Percentiles rank a stretch among this genome's conserved stretches.
Conservation (phyloP, 2,113 vertebrate species). For the Chrysochloris asiatica region DNA sequence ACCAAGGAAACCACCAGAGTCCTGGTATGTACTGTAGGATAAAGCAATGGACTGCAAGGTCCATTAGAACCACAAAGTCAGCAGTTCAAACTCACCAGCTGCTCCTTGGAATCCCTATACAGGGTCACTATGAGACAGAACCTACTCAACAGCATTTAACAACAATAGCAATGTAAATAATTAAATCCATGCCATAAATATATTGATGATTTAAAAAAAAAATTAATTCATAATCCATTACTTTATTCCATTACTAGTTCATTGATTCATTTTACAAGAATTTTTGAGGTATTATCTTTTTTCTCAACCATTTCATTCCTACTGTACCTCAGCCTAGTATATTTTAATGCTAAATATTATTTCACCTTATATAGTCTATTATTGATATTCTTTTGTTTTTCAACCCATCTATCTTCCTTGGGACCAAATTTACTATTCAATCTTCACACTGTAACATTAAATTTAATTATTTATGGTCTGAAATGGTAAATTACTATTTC, state of each 20-base stretch:
- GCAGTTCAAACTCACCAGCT: too few relatives aligned
- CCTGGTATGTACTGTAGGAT: too few relatives aligned
- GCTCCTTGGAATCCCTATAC: too few relatives aligned
- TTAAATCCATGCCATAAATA: background rate
- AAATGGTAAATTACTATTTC: slow-evolving; percentile 31
- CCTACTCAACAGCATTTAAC: too few relatives aligned
- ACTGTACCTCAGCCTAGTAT: background rate
- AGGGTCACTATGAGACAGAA: too few relatives aligned
- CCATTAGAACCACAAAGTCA: too few relatives aligned
- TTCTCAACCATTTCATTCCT: background rate
- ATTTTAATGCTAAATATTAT: background rate
- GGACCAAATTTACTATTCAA: background rate
- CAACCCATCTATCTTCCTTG: background rate
- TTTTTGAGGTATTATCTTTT: background rate
- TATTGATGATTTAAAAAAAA: background rate
- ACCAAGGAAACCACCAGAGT: background rate
- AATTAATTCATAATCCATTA: background rate
- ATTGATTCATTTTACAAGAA: too few relatives aligned
- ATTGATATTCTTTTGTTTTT: background rate
- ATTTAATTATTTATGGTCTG: background rate
- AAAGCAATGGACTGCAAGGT: too few relatives aligned
- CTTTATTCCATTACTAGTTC: background rate
- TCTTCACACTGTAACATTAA: background rate
- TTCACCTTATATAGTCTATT: background rate
- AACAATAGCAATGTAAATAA: too few relatives aligned